phyloP scores from a whole-genome alignment of 1,140 invertebrate species.

The Lucilia cuprina region DNA sequence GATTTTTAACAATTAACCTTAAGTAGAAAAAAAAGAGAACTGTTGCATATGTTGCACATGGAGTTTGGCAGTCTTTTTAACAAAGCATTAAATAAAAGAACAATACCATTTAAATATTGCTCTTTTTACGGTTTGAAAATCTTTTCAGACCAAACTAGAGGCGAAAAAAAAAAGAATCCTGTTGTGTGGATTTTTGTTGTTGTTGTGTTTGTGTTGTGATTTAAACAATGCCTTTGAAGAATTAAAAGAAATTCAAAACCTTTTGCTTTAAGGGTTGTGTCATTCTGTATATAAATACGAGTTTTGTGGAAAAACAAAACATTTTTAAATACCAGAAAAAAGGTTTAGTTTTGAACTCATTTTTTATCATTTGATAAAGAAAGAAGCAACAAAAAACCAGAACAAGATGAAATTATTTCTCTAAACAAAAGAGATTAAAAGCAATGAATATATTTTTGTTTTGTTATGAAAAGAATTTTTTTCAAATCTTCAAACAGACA shows the following conservation, averaged over 20 bases:
- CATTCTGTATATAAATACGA: neutral
- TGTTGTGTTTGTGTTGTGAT: neutral
- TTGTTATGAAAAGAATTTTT: neutral
- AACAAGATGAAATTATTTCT: slow-evolving; percentile 14
- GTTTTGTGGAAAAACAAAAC: neutral
- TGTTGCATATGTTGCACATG: slow-evolving; percentile 24
- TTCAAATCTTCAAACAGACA: neutral
- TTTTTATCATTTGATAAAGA: slow-evolving; percentile 15
- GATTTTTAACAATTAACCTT: neutral
- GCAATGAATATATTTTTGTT: neutral
- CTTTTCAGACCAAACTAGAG: neutral
- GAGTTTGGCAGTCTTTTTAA: neutral
- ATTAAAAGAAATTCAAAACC: slow-evolving; percentile 30
- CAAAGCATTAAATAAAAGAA: neutral
- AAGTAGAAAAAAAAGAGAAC: neutral
- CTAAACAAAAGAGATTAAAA: slow-evolving; percentile 15
- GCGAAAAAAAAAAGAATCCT: slow-evolving; percentile 10
- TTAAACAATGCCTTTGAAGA: slow-evolving; percentile 1
- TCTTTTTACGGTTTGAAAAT: slow-evolving; percentile 22
- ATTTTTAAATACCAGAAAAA: neutral
- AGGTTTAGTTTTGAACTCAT: neutral
- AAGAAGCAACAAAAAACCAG: neutral
- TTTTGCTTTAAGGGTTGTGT: slow-evolving; percentile 15
- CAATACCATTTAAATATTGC: slow-evolving; percentile 28
- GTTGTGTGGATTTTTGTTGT: neutral